Conservation (phyloP, 2,888 invertebrate species). For the Drosophila dives region DNA sequence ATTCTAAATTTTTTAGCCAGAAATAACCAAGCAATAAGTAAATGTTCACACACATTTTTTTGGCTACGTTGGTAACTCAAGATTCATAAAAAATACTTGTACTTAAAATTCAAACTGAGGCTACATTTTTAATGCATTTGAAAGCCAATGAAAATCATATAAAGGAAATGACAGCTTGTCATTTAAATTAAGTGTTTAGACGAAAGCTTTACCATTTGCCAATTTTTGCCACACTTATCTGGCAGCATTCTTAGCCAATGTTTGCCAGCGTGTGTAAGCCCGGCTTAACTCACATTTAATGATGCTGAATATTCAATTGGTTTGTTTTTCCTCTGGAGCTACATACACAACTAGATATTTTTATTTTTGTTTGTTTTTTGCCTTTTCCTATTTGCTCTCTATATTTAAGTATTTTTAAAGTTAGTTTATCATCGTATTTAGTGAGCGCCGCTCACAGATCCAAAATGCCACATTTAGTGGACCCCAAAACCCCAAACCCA, state of each 20-base stretch:
- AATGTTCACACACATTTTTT: neutral
- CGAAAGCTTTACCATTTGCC: neutral
- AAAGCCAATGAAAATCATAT: neutral
- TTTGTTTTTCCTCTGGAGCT: conserved; percentile 31
- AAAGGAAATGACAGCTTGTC: neutral
- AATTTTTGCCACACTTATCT: neutral
- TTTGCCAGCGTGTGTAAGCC: conserved; percentile 1
- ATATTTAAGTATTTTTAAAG: conserved; percentile 31
- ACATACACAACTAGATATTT: conserved; percentile 33
- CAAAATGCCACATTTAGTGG: conserved; percentile 13
- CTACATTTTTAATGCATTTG: neutral
- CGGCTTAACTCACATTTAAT: conserved; percentile 57
- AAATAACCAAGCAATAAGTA: neutral
- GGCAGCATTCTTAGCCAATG: neutral
- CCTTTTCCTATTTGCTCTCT: conserved; percentile 1
- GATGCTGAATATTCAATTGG: conserved; percentile 40
- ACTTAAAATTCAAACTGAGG: neutral
- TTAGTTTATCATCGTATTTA: conserved; percentile 46
- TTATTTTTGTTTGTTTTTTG: neutral
- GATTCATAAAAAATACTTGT: neutral
- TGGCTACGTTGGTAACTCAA: neutral
- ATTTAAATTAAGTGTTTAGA: neutral
- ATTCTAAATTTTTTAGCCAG: neutral
- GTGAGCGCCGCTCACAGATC: conserved; percentile 36
- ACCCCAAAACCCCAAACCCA: conserved; percentile 14